A percentile compares a stretch with the other conserved stretches of the same genome.
These are phyloP conservation scores for Malachius bipustulatus DNA, from an alignment of 2,888 invertebrate species.

Conservation along the genomic window DNA sequence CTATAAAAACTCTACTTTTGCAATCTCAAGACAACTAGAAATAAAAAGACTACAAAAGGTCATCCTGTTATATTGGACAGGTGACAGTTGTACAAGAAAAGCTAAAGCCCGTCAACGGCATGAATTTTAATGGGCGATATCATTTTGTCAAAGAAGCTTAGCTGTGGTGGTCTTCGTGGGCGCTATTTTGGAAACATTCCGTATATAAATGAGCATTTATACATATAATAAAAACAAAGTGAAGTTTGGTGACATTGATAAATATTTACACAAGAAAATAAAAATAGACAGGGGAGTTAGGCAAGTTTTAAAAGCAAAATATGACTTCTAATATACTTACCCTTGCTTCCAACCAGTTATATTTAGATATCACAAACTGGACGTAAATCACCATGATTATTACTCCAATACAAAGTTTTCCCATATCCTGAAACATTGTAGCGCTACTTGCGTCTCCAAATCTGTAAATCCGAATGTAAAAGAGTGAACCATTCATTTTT, in stretches of 20 bases:
- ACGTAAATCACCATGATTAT: conserved; percentile 64
- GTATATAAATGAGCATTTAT: no score
- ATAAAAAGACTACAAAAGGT: no score
- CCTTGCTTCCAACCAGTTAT: conserved; percentile 61
- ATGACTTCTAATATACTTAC: conserved; percentile 38
- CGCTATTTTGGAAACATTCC: no score
- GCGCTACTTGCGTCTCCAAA: conserved; percentile 64
- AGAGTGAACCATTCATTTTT: no score
- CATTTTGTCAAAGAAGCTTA: no score
- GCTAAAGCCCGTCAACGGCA: no score
- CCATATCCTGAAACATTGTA: conserved; percentile 61
- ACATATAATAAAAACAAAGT: background rate
- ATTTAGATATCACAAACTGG: conserved; percentile 57
- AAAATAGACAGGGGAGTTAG: background rate
- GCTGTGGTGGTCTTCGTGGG: no score
- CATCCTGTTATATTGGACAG: no score
- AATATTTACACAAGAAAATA: background rate
- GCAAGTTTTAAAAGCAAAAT: background rate
- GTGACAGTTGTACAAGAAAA: no score
- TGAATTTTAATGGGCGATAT: no score
- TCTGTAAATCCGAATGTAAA: conserved; percentile 34
- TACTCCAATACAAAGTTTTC: conserved; percentile 55
- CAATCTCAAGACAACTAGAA: no score
- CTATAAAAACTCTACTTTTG: no score
- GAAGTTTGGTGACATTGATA: background rate